A percentile compares a stretch with the other conserved stretches of the same genome.
phyloP scores from a whole-genome alignment of 2,888 invertebrate genomes.

The Caenorhabditis sp. region DNA sequence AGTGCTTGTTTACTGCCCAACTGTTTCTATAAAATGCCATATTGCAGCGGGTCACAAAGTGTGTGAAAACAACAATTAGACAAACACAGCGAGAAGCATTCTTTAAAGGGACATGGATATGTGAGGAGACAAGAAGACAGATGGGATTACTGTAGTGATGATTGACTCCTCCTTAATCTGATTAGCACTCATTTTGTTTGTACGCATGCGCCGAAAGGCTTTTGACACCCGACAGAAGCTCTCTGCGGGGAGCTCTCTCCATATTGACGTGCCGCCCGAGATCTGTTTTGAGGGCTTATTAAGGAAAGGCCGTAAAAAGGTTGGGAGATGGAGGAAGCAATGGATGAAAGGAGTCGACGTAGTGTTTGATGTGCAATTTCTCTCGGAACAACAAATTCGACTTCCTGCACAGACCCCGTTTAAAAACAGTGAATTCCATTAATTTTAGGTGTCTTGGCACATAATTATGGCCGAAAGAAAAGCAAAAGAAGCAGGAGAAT shows the following conservation, averaged over 20 bases:
- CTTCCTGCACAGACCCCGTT: too few relatives aligned
- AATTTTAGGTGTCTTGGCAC: too few relatives aligned
- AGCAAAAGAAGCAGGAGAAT: not conserved
- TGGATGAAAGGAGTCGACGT: too few relatives aligned
- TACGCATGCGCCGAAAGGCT: not conserved
- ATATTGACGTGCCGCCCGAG: not conserved
- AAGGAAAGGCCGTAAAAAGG: not conserved
- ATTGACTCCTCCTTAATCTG: slow-evolving; percentile 1
- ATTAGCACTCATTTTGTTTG: slow-evolving; percentile 3
- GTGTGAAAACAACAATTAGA: slow-evolving; percentile 1
- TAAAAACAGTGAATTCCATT: too few relatives aligned
- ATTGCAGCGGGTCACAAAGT: too few relatives aligned
- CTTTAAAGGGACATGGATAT: too few relatives aligned
- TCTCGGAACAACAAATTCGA: too few relatives aligned
- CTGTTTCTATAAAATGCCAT: too few relatives aligned
- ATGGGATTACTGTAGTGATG: slow-evolving; percentile 6
- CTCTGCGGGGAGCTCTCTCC: not conserved
- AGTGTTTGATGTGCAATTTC: too few relatives aligned
- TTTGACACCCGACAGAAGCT: not conserved
- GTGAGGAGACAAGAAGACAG: not conserved
- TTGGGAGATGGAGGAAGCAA: not conserved
- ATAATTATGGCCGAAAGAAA: not conserved
- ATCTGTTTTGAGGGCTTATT: not conserved
- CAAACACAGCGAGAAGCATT: too few relatives aligned
- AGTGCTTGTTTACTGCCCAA: too few relatives aligned